Evolutionary conservation across 2,797 vertebrate species (phyloP).

Genomic region (Myioborus melanocephalus): DNA sequence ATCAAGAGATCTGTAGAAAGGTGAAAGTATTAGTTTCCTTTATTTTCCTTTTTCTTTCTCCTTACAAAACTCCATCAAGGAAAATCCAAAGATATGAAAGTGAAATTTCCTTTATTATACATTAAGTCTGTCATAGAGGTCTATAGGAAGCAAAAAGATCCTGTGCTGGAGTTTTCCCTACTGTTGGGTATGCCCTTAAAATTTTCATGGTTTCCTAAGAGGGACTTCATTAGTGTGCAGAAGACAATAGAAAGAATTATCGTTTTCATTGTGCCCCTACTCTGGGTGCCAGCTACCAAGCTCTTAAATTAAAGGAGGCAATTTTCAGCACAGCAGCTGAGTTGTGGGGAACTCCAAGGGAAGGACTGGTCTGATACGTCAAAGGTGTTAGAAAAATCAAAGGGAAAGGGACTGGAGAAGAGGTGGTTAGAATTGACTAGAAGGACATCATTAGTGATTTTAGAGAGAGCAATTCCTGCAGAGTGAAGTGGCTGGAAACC

Average conservation of each 20-base stretch:
- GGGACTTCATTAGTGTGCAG: not conserved
- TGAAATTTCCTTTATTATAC: not conserved
- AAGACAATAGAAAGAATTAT: slow-evolving; percentile 38
- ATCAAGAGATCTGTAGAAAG: not conserved
- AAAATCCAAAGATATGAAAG: not conserved
- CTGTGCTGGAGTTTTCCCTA: not conserved
- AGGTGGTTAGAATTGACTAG: slow-evolving; percentile 47
- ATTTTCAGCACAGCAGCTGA: slow-evolving; percentile 16
- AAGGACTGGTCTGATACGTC: slow-evolving; percentile 10
- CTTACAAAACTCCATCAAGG: not conserved
- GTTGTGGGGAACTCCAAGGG: not conserved
- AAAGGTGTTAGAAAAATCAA: slow-evolving; percentile 62
- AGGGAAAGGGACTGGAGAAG: slow-evolving; percentile 42
- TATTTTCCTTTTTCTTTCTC: not conserved
- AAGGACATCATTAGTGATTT: slow-evolving; percentile 67
- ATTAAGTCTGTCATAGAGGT: not conserved
- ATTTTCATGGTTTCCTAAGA: not conserved
- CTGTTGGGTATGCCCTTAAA: not conserved
- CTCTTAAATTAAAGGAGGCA: not conserved
- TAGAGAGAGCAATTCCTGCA: slow-evolving; percentile 56
- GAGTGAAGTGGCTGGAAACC: slow-evolving; percentile 69
- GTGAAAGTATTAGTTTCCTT: not conserved
- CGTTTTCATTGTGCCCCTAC: slow-evolving; percentile 5
- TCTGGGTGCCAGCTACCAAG: not conserved
- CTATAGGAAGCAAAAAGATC: not conserved